phyloP scores from a whole-genome alignment of 2,113 vertebrate genomes.

The Isichthys henryi region DNA sequence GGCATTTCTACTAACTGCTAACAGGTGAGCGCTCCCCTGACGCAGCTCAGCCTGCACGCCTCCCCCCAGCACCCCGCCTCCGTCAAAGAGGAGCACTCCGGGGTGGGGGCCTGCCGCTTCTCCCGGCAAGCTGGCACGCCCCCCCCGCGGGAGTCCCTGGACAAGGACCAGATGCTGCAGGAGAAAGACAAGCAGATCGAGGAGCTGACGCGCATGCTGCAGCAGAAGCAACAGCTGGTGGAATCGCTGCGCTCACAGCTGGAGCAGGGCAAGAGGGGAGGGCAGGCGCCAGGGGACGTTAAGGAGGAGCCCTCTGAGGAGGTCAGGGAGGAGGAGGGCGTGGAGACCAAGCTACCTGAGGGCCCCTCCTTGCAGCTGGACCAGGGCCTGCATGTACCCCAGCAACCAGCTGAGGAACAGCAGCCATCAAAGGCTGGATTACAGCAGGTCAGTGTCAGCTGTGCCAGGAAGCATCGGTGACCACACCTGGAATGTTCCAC shows the following conservation, averaged over 20 bases:
- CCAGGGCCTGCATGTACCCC: background rate
- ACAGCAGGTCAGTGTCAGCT: constrained; percentile 7
- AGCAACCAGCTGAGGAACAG: constrained; percentile 26
- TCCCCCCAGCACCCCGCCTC: constrained; percentile 39
- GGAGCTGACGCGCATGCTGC: constrained; percentile 79
- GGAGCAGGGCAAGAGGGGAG: constrained; percentile 60
- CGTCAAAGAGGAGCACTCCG: constrained; percentile 68
- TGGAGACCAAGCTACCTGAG: constrained; percentile 24
- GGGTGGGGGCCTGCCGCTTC: constrained; percentile 32
- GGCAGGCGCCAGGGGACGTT: background rate
- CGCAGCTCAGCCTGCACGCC: constrained; percentile 66
- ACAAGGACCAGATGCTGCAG: constrained; percentile 88
- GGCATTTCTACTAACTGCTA: background rate
- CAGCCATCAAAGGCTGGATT: constrained; percentile 28
- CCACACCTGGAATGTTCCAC: background rate
- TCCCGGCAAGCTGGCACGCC: constrained; percentile 22
- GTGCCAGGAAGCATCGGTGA: background rate
- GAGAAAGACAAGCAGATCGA: constrained; percentile 89
- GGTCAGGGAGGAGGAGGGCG: constrained; percentile 24
- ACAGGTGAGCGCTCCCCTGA: constrained; percentile 64
- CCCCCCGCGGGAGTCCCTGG: constrained; percentile 30
- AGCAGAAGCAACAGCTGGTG: constrained; percentile 84
- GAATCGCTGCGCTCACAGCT: constrained; percentile 77
- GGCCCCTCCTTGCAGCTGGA: background rate
- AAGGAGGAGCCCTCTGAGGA: constrained; percentile 45